Percentiles rank a stretch among this genome's conserved stretches.
Evolutionary conservation across 2,797 vertebrate genomes (phyloP).

Genomic region (Percopsis omiscomaycus): DNA sequence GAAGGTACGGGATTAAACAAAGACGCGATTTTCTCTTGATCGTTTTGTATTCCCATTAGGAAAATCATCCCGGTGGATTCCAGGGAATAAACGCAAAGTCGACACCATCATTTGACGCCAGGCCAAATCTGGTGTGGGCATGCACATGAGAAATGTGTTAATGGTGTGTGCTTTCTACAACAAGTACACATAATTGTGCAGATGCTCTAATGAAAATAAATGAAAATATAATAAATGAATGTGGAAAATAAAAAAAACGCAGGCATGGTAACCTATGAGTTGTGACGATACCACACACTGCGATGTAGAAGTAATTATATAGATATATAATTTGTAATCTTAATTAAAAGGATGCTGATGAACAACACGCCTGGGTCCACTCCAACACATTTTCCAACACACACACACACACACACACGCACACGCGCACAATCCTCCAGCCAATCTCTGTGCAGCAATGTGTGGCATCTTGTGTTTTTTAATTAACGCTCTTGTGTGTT

Average conservation of each 20-base stretch:
- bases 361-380: slow-evolving; percentile 12
- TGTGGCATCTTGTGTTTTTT: slow-evolving; percentile 60
- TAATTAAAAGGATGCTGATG: slow-evolving; percentile 48
- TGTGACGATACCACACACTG: slow-evolving; percentile 22
- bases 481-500: slow-evolving; percentile 68
- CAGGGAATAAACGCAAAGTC: background rate
- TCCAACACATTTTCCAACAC: background rate
- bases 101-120: slow-evolving; percentile 1
- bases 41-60: background rate
- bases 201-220: slow-evolving; percentile 10
- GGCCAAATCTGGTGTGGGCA: background rate
- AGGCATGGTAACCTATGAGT: slow-evolving; percentile 25
- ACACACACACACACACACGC: background rate
- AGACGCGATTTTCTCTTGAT: slow-evolving; percentile 13
- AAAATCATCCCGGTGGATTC: background rate
- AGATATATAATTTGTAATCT: slow-evolving; percentile 27
- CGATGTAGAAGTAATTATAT: slow-evolving; percentile 42
- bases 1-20: slow-evolving; percentile 15
- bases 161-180: background rate
- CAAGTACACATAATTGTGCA: background rate
- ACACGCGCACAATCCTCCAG: slow-evolving; percentile 29
- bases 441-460: slow-evolving; percentile 54
- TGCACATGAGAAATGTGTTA: background rate
- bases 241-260: slow-evolving; percentile 1
- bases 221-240: too few species aligned